Evolutionary conservation across 1,140 invertebrate species (phyloP).

Genomic region (Chrysomallon squamiferum): DNA sequence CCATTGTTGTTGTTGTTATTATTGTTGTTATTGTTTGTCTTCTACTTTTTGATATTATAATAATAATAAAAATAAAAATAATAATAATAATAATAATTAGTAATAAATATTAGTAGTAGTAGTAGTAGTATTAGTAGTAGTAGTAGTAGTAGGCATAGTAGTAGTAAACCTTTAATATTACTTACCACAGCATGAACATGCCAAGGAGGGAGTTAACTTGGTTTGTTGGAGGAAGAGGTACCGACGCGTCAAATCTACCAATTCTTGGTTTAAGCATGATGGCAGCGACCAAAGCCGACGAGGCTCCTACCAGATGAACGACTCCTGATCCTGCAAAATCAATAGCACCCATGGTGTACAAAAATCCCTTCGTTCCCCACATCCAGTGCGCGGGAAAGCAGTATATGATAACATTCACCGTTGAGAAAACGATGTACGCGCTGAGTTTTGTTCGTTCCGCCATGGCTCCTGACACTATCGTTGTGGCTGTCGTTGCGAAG

Average conservation of each 20-base stretch:
- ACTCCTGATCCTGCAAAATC: conserved; percentile 80
- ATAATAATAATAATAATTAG: too few species aligned
- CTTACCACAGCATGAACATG: conserved; percentile 85
- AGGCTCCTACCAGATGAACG: conserved; percentile 86
- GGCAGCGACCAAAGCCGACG: conserved; percentile 82
- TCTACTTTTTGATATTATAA: too few species aligned
- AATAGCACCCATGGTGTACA: conserved; percentile 36
- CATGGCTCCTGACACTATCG: conserved; percentile 67
- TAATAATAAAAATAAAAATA: too few species aligned
- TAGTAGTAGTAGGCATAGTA: too few species aligned
- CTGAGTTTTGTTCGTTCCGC: conserved; percentile 68
- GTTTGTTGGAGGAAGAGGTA: conserved; percentile 78
- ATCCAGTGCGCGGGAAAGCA: conserved; percentile 90
- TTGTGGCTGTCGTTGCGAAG: conserved; percentile 52
- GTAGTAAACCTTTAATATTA: too few species aligned
- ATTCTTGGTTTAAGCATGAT: conserved; percentile 86
- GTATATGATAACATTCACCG: conserved; percentile 75
- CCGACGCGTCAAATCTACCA: conserved; percentile 80
- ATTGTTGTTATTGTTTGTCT: too few species aligned
- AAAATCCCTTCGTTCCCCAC: conserved; percentile 38
- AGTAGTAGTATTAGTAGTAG: too few species aligned
- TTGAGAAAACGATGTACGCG: conserved; percentile 68
- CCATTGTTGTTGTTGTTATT: too few species aligned
- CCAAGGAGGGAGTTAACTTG: conserved; percentile 91
- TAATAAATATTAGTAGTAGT: too few species aligned